Evolutionary conservation across 2,797 vertebrate genomes (phyloP), one percentile per base, ranked within the genome.

Genomic region (Gobio occitaniae): DNA sequence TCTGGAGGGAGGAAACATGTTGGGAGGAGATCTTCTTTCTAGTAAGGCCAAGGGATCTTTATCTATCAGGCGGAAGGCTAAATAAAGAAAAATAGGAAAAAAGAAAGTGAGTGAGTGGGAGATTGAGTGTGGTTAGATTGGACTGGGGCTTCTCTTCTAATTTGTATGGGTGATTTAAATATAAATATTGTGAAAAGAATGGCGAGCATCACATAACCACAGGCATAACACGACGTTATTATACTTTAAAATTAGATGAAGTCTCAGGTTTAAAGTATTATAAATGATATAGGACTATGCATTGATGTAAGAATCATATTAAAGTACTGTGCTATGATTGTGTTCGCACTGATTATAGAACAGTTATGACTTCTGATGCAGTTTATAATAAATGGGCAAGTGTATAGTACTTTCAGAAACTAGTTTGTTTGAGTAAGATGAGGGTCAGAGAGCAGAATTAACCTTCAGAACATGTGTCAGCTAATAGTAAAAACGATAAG

Each of bases 1-100:
- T 54, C 29, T 78, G 66, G n/a, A 82, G 17, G 50, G 6, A 74
- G 78, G n/a, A 74, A 47, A 50, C 54, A 71, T 82, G 44, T 63
- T 81, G n/a, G 68, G 63, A 61, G 4, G 38, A 16, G 15, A 80
- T 79, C 41, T 56, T 83, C 63, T 81, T 16, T 59, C 13, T 69
- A 66, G n/a, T 32, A 70, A 36, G 10, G 3, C 5, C 52, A 11
- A 25, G 12, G 7, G 32, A 54, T 80, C 19, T 80, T 54, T 69
- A 80, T 86, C n/a, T 32, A 72, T 78, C 74, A 66, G 36, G 16
- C 1, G 11, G n/a, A 77, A 29, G 52, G 52, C 32, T 15, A 29
- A 44, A 38, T 44, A 54, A 65, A 47, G 50, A 70, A 10, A 54
- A 10, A 80, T 21, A n/a, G 8, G 5, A 13, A 71, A 41, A 75